Evolutionary conservation across 2,888 invertebrate species (phyloP).

Genomic region (Acronicta psi): DNA sequence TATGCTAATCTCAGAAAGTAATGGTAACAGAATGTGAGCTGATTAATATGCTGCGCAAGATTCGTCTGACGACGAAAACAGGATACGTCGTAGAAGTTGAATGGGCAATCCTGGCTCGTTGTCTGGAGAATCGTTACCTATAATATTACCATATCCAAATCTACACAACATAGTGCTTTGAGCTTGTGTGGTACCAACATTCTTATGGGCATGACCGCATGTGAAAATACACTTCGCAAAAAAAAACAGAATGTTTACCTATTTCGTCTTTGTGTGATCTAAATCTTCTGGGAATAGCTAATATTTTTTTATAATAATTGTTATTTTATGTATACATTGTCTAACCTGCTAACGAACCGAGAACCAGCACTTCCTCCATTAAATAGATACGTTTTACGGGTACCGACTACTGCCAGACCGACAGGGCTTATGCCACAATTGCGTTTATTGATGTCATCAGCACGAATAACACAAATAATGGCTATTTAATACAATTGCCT

Average conservation of each 20-base stretch:
- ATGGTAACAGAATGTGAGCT: slow-evolving; percentile 34
- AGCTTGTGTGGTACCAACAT: slow-evolving; percentile 14
- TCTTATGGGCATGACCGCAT: slow-evolving; percentile 8
- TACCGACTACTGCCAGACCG: not conserved
- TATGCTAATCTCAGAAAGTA: slow-evolving; percentile 33
- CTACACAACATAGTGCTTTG: slow-evolving; percentile 5
- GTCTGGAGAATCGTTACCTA: slow-evolving; percentile 27
- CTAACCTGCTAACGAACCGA: not conserved
- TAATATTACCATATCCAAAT: slow-evolving; percentile 23
- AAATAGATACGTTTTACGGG: not conserved
- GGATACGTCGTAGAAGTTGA: slow-evolving; percentile 27
- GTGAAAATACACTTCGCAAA: not conserved
- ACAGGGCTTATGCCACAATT: not conserved
- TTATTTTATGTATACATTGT: too few species aligned
- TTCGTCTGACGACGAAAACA: slow-evolving; percentile 34
- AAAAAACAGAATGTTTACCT: too few species aligned
- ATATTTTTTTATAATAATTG: too few species aligned
- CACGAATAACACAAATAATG: not conserved
- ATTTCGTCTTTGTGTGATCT: too few species aligned
- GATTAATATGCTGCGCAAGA: slow-evolving; percentile 52
- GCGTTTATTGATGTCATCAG: not conserved
- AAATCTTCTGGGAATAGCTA: too few species aligned
- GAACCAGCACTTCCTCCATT: not conserved
- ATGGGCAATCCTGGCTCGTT: slow-evolving; percentile 31
- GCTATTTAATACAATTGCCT: not conserved